Base-by-base conservation (phyloP, 1,140 invertebrate species). In the Trichonephila clavipes region DNA sequence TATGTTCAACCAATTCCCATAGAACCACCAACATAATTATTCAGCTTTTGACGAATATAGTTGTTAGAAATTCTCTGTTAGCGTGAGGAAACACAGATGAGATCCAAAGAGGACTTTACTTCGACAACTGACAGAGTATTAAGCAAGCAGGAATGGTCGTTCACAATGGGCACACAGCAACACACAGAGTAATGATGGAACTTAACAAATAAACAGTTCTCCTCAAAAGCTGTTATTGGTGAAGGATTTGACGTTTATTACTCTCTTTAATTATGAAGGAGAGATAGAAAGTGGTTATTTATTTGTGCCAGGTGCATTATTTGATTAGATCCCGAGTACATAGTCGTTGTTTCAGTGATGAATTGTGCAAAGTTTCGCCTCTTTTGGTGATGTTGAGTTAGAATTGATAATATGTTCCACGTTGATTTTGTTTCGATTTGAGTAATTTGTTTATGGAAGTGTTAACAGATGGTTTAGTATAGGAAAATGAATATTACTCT, bases 101-200 rank as follows among this genome's bases (percentile, higher is more conserved):
- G 24, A 72, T 16, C 16, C 28, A 34, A 24, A 77, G 28, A 77
- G 24, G 28, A 77, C 69, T 18, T 28, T 12, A 28, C 16, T 58
- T 85, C 82, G 12, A 85, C 82, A 85, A 51, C 82, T 85, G 51
- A 85, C 82, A 85, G 82, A 19, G 16, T 58, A 85, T 85, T 85
- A 85, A 85, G 44, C 51, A 59, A 59, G 44, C 21, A 85, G 82
- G 58, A 85, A 85, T 85, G 82, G 82, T 24, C 19, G n/a, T 14
- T 85, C 82, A 51, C 44, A 85, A 58, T 6, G 51, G 51, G 82
- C 21, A 59, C 28, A n/a, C 21, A 85, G 24, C 40, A 51, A n/a
- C n/a, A 21, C n/a, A 14, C 21, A 58, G 44, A 19, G 51, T 85
- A 85, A 85, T 85, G 82, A 59, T 51, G 82, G 21, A 44, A 51